Evolutionary conservation across 2,113 vertebrate genomes (phyloP), one percentile per base, ranked within the genome.

Genomic region (Tychaedon coryphoeus): DNA sequence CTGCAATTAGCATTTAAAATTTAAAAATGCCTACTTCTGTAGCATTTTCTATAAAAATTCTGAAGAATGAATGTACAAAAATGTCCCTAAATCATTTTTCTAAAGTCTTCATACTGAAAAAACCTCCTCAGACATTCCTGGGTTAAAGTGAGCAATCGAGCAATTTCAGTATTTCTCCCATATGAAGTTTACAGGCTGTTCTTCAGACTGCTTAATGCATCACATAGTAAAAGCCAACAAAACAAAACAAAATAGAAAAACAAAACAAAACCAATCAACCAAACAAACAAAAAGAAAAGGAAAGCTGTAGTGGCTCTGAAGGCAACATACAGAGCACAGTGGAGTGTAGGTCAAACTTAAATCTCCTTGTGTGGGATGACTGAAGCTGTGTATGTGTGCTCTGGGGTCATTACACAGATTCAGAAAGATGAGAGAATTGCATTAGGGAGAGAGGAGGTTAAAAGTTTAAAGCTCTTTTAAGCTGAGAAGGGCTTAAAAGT

Each of bases 361-460:
- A 48, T 54, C 7, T 20, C n/a, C 42, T 50, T 62, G 20, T 58
- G 38, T 2, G 1, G 43, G 14, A 15, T 67, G 22, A 56, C 22
- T 72, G 75, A 62, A 76, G 9, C 8, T 50, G 3, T n/a, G 28
- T 36, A 26, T 72, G 9, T 62, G 38, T 8, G 4, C 47, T 40
- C 28, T 54, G 43, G 36, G 25, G 19, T 53, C 0, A 0, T 69
- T 56, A 43, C 13, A 12, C 8, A 57, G 42, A 61, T 65, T 51
- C 50, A 45, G 57, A 40, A 86, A 61, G 34, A 45, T 40, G 50
- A 47, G 22, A 51, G 36, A 57, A 42, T 38, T 73, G 53, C 2
- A 4, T 64, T 93, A 42, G 13, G 20, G 31, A 72, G 43, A 67
- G 24, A 34, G 13, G 1, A 26, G 8, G 7, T 69, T 93, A 54